Evolutionary conservation across 2,113 vertebrate species (phyloP), one percentile per base, ranked within the genome.

Genomic region (Chlorocebus sabaeus): DNA sequence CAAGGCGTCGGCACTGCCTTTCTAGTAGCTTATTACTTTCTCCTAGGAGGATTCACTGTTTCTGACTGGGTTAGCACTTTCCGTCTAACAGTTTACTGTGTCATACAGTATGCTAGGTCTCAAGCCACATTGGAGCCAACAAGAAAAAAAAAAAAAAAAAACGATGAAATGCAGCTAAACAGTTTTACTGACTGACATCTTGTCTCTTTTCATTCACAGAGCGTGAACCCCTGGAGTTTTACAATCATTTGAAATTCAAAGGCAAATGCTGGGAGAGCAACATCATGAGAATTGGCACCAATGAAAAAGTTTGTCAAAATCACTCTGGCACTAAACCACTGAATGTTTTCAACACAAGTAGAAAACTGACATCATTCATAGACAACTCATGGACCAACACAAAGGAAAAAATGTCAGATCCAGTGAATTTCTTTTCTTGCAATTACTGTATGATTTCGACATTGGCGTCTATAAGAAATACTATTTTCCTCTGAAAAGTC

Each of bases 281-380:
- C 61, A 89, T 95, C 87, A 81, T 64, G 89, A 95, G 93, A 90
- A 79, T 8, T 83, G 88, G 84, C 90, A 96, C 59, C 59, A 97
- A 67, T 50, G 88, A 93, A 96, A 96, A 97, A 97, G 93, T 98
- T 97, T 97, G 95, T 97, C 96, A 97, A 96, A 97, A 98, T 78
- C n/a, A 72, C 67, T 94, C 97, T 97, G 96, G 94, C 96, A 94
- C n/a, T 17, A 48, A 96, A 82, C 30, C 57, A 70, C 38, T 23
- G 22, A 76, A 92, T 86, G 88, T 96, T 98, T 96, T 72, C 48
- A 0, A 85, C 52, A 83, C 30, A 82, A 95, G 68, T 35, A 13
- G 59, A 94, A 92, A 97, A 25, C 90, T 96, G 91, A 97, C 89
- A 95, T 50, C 79, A 40, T 88, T 96, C 87, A 11, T 12, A 78